phyloP scores from a whole-genome alignment of 2,113 vertebrate species.

The Alosa alosa region DNA sequence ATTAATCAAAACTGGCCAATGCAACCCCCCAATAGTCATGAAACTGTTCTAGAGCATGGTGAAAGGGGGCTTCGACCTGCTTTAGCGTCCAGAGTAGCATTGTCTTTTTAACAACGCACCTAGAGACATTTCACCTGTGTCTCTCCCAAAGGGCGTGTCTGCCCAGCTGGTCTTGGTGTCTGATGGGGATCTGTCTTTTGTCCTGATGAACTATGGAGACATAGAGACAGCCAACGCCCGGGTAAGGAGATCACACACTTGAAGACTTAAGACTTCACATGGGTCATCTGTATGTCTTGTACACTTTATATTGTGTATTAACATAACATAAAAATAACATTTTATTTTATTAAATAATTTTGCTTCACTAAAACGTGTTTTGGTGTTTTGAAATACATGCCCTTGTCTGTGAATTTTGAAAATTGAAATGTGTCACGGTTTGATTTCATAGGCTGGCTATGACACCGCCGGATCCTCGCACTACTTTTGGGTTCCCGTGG shows the following conservation, averaged over 20 bases:
- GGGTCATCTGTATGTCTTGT: background rate
- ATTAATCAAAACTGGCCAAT: too few relatives aligned
- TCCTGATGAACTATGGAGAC: constrained; percentile 54
- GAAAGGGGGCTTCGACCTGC: too few relatives aligned
- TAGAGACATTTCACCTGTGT: background rate
- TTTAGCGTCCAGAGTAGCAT: background rate
- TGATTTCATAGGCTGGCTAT: constrained; percentile 42
- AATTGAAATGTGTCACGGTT: background rate
- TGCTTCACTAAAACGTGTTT: background rate
- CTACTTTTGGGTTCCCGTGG: background rate
- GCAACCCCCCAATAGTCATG: too few relatives aligned
- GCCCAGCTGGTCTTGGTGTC: constrained; percentile 56
- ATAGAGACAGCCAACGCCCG: constrained; percentile 16
- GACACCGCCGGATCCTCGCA: constrained; percentile 24
- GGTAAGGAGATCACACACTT: background rate
- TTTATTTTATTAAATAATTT: background rate
- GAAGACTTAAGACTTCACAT: background rate
- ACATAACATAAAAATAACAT: background rate
- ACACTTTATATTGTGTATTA: background rate
- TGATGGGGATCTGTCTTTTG: constrained; percentile 42
- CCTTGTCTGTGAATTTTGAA: too few relatives aligned
- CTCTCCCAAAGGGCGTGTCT: constrained; percentile 45
- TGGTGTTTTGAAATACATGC: too few relatives aligned
- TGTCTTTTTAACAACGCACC: background rate
- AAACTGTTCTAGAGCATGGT: too few relatives aligned